Conservation (phyloP, 2,888 invertebrate species). For the Portevinia maculata region DNA sequence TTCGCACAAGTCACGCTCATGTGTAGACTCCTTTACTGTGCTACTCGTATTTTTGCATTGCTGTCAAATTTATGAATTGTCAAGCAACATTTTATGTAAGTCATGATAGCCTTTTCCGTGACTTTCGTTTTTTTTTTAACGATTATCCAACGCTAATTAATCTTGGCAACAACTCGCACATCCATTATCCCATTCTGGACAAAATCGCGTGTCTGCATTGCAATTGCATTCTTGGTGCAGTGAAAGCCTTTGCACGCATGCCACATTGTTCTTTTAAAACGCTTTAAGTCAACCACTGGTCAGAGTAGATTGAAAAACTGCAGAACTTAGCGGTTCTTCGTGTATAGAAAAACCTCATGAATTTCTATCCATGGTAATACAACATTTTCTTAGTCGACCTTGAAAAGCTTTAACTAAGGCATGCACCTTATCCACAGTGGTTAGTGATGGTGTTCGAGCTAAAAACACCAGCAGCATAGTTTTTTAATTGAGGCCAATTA, state of each 20-base stretch:
- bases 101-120: too few species aligned
- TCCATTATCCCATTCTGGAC: background rate
- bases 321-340: background rate
- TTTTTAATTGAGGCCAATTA: slow-evolving; percentile 66
- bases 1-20: too few species aligned
- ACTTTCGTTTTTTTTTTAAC: too few species aligned
- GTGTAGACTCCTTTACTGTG: too few species aligned
- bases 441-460: slow-evolving; percentile 47
- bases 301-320: background rate
- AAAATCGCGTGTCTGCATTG: slow-evolving; percentile 9
- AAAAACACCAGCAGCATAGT: slow-evolving; percentile 29
- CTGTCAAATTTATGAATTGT: too few species aligned
- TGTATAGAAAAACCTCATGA: background rate
- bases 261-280: background rate
- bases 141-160: too few species aligned
- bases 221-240: slow-evolving; percentile 19
- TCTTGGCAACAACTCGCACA: background rate
- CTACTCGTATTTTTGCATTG: too few species aligned
- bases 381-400: slow-evolving; percentile 61
- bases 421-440: slow-evolving; percentile 18
- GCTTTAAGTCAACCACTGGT: background rate
- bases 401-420: slow-evolving; percentile 38
- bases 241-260: slow-evolving; percentile 8
- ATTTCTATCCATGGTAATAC: slow-evolving; percentile 44
- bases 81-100: too few species aligned